Percentiles rank a stretch among this genome's conserved stretches.
Evolutionary conservation across 2,797 vertebrate species (phyloP).

Genomic region (Pampus argenteus): DNA sequence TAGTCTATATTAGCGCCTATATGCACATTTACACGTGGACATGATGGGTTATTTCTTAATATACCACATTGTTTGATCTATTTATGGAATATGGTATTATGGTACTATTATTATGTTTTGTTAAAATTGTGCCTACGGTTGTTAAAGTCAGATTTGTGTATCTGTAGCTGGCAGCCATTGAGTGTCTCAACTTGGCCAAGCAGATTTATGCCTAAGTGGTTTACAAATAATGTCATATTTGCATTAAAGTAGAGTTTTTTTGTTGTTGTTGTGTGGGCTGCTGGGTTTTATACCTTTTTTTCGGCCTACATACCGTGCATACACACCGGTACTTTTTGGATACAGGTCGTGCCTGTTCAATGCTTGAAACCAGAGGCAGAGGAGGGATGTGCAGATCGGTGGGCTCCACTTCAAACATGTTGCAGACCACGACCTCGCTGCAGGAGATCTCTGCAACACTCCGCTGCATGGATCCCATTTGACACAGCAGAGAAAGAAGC

Average conservation of each 20-base stretch:
- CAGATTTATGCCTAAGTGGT: too few relatives aligned
- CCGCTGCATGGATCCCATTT: slow-evolving; percentile 70
- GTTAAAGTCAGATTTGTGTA: too few relatives aligned
- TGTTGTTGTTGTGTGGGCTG: background rate
- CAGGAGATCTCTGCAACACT: slow-evolving; percentile 69
- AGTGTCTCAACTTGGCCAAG: too few relatives aligned
- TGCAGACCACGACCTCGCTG: slow-evolving; percentile 64
- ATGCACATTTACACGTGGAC: background rate
- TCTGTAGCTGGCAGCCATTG: background rate
- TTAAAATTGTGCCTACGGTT: background rate
- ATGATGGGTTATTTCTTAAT: background rate
- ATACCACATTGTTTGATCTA: background rate
- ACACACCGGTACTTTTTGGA: background rate
- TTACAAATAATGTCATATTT: too few relatives aligned
- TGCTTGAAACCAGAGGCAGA: slow-evolving; percentile 29
- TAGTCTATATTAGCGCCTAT: background rate
- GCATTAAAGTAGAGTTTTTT: slow-evolving; percentile 2
- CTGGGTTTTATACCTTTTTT: background rate
- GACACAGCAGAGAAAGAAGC: slow-evolving; percentile 53
- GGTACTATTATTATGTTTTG: background rate
- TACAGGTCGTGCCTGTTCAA: background rate
- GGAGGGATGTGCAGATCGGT: slow-evolving; percentile 32
- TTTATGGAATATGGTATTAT: too few relatives aligned
- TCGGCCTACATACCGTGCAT: slow-evolving; percentile 28
- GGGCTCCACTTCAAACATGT: slow-evolving; percentile 63